phyloP scores from a whole-genome alignment of 2,888 invertebrate species.

The Sympetrum striolatum region DNA sequence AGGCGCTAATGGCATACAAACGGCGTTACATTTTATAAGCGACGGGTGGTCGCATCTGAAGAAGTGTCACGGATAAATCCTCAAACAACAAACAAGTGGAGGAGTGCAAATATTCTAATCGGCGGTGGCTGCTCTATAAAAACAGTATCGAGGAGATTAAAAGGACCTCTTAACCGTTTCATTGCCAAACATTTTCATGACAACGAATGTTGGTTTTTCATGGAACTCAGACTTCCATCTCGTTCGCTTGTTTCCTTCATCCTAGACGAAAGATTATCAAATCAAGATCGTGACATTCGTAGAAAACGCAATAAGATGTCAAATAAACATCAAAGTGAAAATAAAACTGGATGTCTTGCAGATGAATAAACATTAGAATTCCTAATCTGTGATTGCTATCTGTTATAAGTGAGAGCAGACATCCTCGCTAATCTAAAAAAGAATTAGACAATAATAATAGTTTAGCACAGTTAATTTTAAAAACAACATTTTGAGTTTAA shows the following conservation, averaged over 20 bases:
- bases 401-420: no score
- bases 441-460: no score
- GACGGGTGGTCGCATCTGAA: not conserved
- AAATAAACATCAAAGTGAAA: no score
- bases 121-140: not conserved
- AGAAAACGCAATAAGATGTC: no score
- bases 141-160: not conserved
- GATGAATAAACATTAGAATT: no score
- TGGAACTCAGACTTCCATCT: not conserved
- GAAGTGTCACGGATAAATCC: not conserved
- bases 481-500: no score
- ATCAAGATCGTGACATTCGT: no score
- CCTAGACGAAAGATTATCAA: no score
- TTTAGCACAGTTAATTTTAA: no score
- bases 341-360: no score
- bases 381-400: no score
- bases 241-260: not conserved
- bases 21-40: not conserved
- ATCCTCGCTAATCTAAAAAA: no score
- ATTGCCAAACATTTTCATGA: not conserved
- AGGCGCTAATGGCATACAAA: not conserved
- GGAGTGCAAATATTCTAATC: not conserved
- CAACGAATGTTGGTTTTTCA: not conserved
- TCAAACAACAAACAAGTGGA: not conserved
- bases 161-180: not conserved